These are phyloP conservation scores for Hypselothyrea guttata DNA, from an alignment of 2,888 invertebrate species.

Conservation along the genomic window DNA sequence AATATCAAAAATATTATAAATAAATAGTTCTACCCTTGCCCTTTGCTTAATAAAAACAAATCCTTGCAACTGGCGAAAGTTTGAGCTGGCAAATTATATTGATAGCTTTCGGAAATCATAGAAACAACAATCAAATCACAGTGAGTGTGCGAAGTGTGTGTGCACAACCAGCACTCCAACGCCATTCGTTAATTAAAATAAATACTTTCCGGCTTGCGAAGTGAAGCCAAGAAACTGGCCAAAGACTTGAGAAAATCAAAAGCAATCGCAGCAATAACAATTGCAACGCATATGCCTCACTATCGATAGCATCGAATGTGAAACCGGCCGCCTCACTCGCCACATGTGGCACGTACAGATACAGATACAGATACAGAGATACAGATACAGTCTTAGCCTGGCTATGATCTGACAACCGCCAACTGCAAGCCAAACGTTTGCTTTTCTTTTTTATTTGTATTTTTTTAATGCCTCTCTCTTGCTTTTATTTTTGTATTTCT, in stretches of 20 bases:
- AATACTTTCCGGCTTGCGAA: slow-evolving; percentile 68
- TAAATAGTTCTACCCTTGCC: too few relatives aligned
- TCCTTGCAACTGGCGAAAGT: slow-evolving; percentile 48
- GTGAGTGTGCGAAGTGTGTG: slow-evolving; percentile 4
- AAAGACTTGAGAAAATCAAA: slow-evolving; percentile 41
- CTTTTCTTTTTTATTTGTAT: slow-evolving; percentile 25
- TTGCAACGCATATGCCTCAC: background rate
- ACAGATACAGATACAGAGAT: too few relatives aligned
- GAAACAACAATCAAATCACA: slow-evolving; percentile 40
- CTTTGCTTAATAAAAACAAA: background rate
- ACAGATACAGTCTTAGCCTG: slow-evolving; percentile 5
- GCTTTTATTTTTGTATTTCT: slow-evolving; percentile 13
- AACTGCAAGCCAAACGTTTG: too few relatives aligned
- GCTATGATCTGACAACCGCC: slow-evolving; percentile 13
- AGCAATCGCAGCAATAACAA: too few relatives aligned
- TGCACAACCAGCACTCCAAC: slow-evolving; percentile 44
- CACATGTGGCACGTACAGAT: slow-evolving; percentile 63
- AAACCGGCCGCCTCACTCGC: slow-evolving; percentile 51
- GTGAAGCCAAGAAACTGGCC: slow-evolving; percentile 40
- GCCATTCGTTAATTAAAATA: slow-evolving; percentile 70
- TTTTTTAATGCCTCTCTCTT: too few relatives aligned
- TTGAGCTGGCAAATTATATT: slow-evolving; percentile 31
- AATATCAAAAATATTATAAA: too few relatives aligned
- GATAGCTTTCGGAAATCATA: slow-evolving; percentile 64
- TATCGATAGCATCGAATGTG: slow-evolving; percentile 51